A percentile compares a stretch with the other conserved stretches of the same genome.
Evolutionary conservation across 2,888 invertebrate species (phyloP).

Genomic region (Phytoseiulus persimilis): DNA sequence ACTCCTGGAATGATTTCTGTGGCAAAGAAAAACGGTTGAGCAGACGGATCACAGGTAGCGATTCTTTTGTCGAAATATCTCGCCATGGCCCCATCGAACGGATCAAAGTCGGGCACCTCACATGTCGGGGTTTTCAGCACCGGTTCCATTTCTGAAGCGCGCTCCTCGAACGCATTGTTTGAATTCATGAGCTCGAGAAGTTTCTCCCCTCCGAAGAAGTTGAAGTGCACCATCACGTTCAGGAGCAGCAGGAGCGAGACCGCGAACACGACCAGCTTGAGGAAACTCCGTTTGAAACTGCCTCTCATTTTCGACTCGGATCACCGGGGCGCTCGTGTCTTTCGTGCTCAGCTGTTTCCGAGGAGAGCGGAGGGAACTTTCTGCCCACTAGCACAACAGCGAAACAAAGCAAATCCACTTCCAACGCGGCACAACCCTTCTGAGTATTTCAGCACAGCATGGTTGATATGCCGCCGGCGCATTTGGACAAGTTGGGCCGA

Average conservation of each 20-base stretch:
- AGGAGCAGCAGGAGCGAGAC: background rate
- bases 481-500: background rate
- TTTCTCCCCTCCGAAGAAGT: background rate
- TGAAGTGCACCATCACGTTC: background rate
- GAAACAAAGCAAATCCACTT: background rate
- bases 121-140: background rate
- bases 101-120: constrained; percentile 11
- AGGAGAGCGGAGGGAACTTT: background rate
- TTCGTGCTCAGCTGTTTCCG: background rate
- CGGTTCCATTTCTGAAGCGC: too few relatives aligned
- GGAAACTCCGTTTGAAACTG: background rate
- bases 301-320: background rate
- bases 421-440: background rate
- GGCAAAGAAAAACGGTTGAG: background rate
- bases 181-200: background rate
- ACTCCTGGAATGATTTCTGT: constrained; percentile 6
- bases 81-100: background rate
- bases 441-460: background rate
- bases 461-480: background rate
- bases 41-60: background rate
- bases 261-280: background rate
- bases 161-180: background rate
- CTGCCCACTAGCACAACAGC: background rate
- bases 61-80: background rate
- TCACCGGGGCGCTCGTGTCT: background rate